Conservation (phyloP, 2,888 invertebrate species). For the Cerastoderma edule region DNA sequence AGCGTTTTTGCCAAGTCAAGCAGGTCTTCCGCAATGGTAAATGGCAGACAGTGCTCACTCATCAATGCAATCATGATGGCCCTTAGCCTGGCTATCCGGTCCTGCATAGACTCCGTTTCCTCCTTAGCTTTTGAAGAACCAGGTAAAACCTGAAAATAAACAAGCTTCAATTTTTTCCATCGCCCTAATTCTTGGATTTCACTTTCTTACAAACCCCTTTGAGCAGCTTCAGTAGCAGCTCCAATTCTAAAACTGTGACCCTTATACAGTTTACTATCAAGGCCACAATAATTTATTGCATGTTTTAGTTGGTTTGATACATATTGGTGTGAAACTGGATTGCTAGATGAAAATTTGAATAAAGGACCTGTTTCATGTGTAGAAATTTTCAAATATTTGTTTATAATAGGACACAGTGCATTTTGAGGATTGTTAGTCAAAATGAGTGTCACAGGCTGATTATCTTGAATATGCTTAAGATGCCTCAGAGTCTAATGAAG, state of each 20-base stretch:
- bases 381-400: neutral
- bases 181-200: neutral
- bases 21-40: slow-evolving; percentile 27
- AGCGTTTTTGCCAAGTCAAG: neutral
- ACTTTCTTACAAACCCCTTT: neutral
- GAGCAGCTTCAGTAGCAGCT: slow-evolving; percentile 18
- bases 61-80: slow-evolving; percentile 16
- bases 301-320: neutral
- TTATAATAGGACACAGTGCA: neutral
- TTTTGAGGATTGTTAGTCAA: neutral
- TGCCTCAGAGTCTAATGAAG: neutral
- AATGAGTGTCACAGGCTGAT: neutral
- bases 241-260: slow-evolving; percentile 20
- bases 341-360: neutral
- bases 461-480: neutral
- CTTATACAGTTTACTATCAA: neutral
- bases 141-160: slow-evolving; percentile 31
- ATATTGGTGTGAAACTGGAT: neutral
- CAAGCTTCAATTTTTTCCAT: too few species aligned
- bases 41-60: slow-evolving; percentile 38
- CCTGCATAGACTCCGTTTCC: slow-evolving; percentile 15
- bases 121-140: slow-evolving; percentile 29
- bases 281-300: neutral
- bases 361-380: neutral
- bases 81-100: slow-evolving; percentile 19